Evolutionary conservation across 2,888 invertebrate species (phyloP).

Genomic region (Automeris io): DNA sequence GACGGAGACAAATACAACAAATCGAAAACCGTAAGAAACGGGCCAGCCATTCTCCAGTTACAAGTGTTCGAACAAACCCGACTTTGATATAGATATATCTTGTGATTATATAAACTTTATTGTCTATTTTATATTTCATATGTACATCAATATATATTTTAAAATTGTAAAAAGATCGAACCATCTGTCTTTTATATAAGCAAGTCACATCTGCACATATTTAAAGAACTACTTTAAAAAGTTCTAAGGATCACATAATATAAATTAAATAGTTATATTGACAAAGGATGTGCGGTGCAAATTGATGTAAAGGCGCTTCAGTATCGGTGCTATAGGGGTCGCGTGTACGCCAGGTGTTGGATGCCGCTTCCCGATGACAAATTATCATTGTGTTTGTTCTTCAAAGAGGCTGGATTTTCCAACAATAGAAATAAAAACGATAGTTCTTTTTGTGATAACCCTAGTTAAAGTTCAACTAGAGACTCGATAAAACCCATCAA

Average conservation of each 20-base stretch:
- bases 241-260: constrained; percentile 72
- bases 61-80: too few species aligned
- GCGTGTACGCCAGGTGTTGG: constrained; percentile 63
- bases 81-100: too few species aligned
- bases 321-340: constrained; percentile 44
- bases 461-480: constrained; percentile 37
- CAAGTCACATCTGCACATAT: constrained; percentile 67
- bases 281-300: constrained; percentile 66
- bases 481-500: constrained; percentile 23
- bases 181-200: too few species aligned
- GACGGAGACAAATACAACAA: too few species aligned
- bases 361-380: constrained; percentile 62
- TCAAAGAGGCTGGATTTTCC: constrained; percentile 40
- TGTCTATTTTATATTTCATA: too few species aligned
- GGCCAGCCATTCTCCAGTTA: too few species aligned
- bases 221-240: constrained; percentile 70
- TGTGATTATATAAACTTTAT: too few species aligned
- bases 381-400: constrained; percentile 67
- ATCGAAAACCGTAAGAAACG: too few species aligned
- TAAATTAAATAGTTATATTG: constrained; percentile 71
- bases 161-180: constrained; percentile 35
- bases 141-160: constrained; percentile 41
- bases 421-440: constrained; percentile 50
- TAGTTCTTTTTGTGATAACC: constrained; percentile 41
- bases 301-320: constrained; percentile 35